Conservation (phyloP, 2,888 invertebrate genomes). For the Sepioteuthis lessoniana region DNA sequence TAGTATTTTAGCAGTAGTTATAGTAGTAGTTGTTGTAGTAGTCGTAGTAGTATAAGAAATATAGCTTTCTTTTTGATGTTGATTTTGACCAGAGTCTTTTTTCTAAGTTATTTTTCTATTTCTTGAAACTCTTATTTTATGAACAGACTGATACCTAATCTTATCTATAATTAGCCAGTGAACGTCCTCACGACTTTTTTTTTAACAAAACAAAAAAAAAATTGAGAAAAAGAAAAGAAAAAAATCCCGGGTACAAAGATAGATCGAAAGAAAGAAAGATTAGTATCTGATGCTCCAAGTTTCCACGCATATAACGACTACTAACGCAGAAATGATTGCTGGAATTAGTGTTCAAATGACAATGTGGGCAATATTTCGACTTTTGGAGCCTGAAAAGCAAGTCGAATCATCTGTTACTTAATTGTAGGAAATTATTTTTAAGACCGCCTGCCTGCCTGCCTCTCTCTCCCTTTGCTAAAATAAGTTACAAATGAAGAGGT, state of each 20-base stretch:
- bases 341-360: conserved; percentile 33
- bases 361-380: conserved; percentile 16
- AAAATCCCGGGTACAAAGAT: neutral
- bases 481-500: neutral
- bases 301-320: neutral
- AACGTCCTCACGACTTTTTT: neutral
- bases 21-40: too few relatives aligned
- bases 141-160: neutral
- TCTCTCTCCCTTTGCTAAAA: neutral
- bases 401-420: conserved; percentile 7
- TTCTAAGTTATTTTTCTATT: neutral
- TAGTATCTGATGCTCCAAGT: neutral
- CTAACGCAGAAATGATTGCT: neutral
- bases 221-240: neutral
- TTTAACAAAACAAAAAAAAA: neutral
- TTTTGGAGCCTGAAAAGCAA: conserved; percentile 10
- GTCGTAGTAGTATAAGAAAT: too few relatives aligned
- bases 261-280: neutral
- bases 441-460: neutral
- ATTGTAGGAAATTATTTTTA: conserved; percentile 23
- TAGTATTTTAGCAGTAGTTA: too few relatives aligned
- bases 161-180: neutral
- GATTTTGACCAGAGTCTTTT: neutral
- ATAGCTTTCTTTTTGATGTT: too few relatives aligned
- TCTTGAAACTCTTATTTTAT: neutral